Conservation (phyloP, 2,888 invertebrate species). For the Perizoma flavofasciatum region DNA sequence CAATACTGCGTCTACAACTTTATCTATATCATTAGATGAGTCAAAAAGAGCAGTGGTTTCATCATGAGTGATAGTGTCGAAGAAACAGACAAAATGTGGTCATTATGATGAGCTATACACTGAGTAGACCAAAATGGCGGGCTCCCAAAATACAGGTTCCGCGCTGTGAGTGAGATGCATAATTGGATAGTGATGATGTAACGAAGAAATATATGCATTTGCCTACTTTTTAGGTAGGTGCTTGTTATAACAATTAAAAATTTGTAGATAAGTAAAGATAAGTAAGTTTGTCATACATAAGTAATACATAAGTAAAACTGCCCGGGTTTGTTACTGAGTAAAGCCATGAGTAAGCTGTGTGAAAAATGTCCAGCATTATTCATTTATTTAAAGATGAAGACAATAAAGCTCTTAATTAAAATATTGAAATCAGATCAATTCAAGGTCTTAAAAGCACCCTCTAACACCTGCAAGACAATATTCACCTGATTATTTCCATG, state of each 20-base stretch:
- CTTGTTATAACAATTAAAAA: no score
- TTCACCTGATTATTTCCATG: conserved; percentile 31
- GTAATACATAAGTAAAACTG: no score
- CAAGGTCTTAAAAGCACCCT: conserved; percentile 3
- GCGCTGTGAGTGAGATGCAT: conserved; percentile 52
- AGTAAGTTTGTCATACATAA: no score
- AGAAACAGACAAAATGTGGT: conserved; percentile 34
- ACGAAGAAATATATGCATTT: conserved; percentile 23
- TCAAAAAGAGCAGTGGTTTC: conserved; percentile 40
- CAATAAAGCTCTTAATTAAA: conserved; percentile 1
- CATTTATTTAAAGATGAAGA: no score
- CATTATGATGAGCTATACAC: conserved; percentile 68
- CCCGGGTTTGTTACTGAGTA: no score
- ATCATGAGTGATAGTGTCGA: not conserved
- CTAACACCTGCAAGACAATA: conserved; percentile 19
- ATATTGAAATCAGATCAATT: conserved; percentile 10
- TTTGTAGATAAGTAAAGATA: no score
- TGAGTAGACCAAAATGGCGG: conserved; percentile 77
- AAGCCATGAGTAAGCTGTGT: no score
- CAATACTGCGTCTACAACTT: no score
- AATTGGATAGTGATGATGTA: conserved; percentile 51
- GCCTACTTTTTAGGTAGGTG: no score
- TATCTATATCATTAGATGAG: not conserved
- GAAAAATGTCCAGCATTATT: no score
- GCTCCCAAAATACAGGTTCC: conserved; percentile 76